Conservation (phyloP, 2,888 invertebrate species). For the Pardosa pseudoannulata region DNA sequence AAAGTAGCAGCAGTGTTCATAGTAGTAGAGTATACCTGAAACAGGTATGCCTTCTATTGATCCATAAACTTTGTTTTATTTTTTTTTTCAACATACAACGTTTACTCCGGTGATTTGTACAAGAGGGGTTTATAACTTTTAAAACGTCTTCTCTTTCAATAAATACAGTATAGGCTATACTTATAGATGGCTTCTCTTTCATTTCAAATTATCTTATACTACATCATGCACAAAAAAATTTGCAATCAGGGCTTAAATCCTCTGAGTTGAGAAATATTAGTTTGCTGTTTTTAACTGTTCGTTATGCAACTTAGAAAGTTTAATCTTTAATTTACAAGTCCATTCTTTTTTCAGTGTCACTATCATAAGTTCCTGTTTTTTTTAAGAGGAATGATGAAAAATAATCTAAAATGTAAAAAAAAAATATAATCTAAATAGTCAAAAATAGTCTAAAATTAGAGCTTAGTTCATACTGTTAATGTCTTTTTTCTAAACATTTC, state of each 20-base stretch:
- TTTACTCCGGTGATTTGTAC: slow-evolving; percentile 16
- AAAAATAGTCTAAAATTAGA: too few relatives aligned
- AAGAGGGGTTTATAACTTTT: slow-evolving; percentile 8
- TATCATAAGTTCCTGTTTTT: too few relatives aligned
- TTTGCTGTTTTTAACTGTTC: too few relatives aligned
- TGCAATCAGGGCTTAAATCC: slow-evolving; percentile 44
- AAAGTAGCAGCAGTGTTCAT: neutral
- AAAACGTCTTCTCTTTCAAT: neutral
- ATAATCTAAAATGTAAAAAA: too few relatives aligned
- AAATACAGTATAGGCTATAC: neutral
- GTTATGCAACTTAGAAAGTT: too few relatives aligned
- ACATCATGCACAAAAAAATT: slow-evolving; percentile 20
- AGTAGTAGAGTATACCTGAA: neutral
- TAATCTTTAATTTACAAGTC: too few relatives aligned
- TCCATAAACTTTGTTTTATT: slow-evolving; percentile 22
- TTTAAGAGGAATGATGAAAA: too few relatives aligned
- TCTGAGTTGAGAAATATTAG: neutral
- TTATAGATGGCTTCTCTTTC: slow-evolving; percentile 2
- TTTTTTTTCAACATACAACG: slow-evolving; percentile 28
- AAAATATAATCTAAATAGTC: too few relatives aligned
- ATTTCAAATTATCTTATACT: neutral
- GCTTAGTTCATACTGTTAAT: too few relatives aligned
- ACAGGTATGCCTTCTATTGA: neutral
- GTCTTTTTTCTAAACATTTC: too few relatives aligned
- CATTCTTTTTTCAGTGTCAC: too few relatives aligned